phyloP scores from a whole-genome alignment of 2,797 vertebrate genomes.

The Neoniphon sammara region DNA sequence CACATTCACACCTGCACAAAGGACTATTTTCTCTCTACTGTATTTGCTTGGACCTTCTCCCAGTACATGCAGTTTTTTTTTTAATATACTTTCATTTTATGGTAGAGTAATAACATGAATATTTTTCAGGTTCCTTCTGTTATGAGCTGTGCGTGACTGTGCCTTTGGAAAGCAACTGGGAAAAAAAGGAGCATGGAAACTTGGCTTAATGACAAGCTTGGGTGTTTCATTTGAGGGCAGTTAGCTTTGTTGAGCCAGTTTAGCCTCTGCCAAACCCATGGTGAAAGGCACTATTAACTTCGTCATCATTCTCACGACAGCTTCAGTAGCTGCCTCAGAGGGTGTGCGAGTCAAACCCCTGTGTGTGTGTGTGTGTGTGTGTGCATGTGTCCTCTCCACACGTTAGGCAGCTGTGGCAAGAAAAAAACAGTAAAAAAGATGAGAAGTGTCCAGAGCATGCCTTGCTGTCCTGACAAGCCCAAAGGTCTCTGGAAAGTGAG shows the following conservation, averaged over 20 bases:
- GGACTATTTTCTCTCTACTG: not conserved
- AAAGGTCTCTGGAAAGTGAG: not conserved
- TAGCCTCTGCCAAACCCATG: slow-evolving; percentile 53
- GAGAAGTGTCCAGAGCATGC: not conserved
- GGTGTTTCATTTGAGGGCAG: slow-evolving; percentile 67
- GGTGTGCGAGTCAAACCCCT: slow-evolving; percentile 36
- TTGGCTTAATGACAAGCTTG: slow-evolving; percentile 61
- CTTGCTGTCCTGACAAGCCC: not conserved
- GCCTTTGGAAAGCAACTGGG: slow-evolving; percentile 32
- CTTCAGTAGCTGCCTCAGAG: slow-evolving; percentile 46
- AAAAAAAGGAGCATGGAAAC: slow-evolving; percentile 55
- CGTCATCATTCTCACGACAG: slow-evolving; percentile 61
- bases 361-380: slow-evolving; percentile 17
- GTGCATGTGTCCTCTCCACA: slow-evolving; percentile 14
- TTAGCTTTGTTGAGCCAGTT: slow-evolving; percentile 57
- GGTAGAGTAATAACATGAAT: slow-evolving; percentile 34
- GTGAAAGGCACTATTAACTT: slow-evolving; percentile 58
- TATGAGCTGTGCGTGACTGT: slow-evolving; percentile 21
- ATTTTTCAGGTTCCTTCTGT: slow-evolving; percentile 23
- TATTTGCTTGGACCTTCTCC: not conserved
- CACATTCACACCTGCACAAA: not conserved
- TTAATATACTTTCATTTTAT: slow-evolving; percentile 24
- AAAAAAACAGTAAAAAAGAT: slow-evolving; percentile 24
- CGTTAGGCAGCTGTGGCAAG: slow-evolving; percentile 7
- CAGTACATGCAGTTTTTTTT: not conserved